Percentiles rank a stretch among this genome's conserved stretches.
phyloP scores from a whole-genome alignment of 1,140 invertebrate species.

The Polyergus mexicanus region DNA sequence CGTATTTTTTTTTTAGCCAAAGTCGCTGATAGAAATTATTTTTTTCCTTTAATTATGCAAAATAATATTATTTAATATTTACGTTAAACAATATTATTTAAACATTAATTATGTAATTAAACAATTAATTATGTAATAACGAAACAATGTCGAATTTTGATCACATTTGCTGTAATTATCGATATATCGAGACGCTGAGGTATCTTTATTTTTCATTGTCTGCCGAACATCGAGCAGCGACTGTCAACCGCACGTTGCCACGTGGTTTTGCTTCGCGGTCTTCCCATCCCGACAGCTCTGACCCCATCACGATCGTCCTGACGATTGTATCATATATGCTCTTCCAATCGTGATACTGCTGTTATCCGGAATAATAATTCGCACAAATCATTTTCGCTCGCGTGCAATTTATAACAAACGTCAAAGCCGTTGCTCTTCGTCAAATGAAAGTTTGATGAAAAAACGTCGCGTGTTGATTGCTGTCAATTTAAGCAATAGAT shows the following conservation, averaged over 20 bases:
- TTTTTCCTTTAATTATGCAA: not conserved
- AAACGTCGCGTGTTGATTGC: constrained; percentile 1
- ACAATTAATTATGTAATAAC: not conserved
- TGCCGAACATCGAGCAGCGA: not conserved
- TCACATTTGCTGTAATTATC: too few species aligned
- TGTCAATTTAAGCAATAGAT: constrained; percentile 40
- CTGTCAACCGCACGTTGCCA: not conserved
- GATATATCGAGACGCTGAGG: not conserved
- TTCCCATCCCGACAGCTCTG: not conserved
- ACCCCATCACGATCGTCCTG: not conserved
- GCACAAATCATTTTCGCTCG: not conserved
- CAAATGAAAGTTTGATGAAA: not conserved
- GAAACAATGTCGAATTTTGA: not conserved
- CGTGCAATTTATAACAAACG: not conserved
- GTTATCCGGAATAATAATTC: not conserved
- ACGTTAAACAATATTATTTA: not conserved
- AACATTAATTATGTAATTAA: too few species aligned
- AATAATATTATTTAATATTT: not conserved
- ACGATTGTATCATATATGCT: constrained; percentile 9
- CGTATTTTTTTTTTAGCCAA: not conserved
- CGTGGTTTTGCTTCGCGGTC: not conserved
- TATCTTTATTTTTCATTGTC: not conserved
- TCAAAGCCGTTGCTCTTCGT: not conserved
- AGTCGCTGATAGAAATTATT: not conserved
- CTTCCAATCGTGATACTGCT: not conserved